A percentile compares a stretch with the other conserved stretches of the same genome.
phyloP scores from a whole-genome alignment of 2,113 vertebrate species.

The Cacatua alba region DNA sequence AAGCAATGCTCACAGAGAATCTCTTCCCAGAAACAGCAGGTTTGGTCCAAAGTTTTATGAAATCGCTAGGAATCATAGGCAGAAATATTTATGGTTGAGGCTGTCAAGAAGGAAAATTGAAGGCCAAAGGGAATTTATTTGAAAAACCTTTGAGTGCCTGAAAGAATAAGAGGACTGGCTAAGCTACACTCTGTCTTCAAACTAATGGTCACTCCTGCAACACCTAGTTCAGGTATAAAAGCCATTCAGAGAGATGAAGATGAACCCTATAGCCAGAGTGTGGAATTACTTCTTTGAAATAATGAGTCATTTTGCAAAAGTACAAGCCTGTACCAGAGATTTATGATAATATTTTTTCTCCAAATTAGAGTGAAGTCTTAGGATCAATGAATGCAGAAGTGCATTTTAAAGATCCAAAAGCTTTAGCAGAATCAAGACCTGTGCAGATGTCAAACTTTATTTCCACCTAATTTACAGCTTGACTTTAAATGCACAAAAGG shows the following conservation, averaged over 20 bases:
- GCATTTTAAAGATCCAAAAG: constrained; percentile 7
- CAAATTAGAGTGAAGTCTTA: background rate
- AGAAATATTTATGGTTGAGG: background rate
- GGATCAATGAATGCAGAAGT: background rate
- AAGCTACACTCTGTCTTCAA: background rate
- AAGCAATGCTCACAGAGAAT: background rate
- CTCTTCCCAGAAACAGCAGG: background rate
- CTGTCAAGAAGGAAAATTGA: background rate
- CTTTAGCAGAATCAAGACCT: background rate
- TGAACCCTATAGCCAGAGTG: background rate
- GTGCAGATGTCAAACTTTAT: background rate
- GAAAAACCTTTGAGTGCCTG: background rate
- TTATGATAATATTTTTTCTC: background rate
- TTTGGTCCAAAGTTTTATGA: background rate
- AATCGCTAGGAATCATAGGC: background rate
- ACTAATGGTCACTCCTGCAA: background rate
- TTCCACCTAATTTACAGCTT: constrained; percentile 23
- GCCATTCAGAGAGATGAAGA: background rate
- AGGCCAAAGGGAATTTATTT: background rate
- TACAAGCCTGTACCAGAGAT: background rate
- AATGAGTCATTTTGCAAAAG: background rate
- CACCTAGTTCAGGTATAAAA: background rate
- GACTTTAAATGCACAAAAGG: constrained; percentile 10
- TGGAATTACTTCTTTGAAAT: constrained; percentile 7
- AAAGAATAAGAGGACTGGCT: background rate